A percentile compares a stretch with the other conserved stretches of the same genome.
These are phyloP conservation scores for Patella vulgata DNA, from an alignment of 1,140 invertebrate genomes.

Conservation along the genomic window DNA sequence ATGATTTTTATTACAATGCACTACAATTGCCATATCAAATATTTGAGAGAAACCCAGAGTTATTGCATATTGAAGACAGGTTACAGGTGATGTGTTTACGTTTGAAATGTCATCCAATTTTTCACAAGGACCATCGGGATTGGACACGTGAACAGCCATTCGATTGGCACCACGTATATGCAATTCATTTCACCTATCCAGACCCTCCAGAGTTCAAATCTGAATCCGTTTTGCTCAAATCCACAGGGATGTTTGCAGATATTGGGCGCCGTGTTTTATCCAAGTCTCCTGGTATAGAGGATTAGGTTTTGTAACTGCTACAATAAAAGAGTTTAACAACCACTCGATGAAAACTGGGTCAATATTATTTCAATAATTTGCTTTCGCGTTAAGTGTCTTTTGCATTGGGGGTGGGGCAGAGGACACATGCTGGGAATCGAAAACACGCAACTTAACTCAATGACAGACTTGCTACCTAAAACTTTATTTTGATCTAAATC, in stretches of 20 bases:
- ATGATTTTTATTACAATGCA: conserved; percentile 54
- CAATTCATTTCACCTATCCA: conserved; percentile 56
- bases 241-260: conserved; percentile 45
- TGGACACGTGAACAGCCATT: conserved; percentile 40
- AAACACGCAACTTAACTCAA: no score
- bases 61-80: conserved; percentile 41
- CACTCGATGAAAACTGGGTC: no score
- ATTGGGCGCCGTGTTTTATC: no score
- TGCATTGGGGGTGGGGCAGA: no score
- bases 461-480: no score
- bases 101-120: conserved; percentile 54
- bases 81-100: conserved; percentile 52
- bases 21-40: conserved; percentile 52
- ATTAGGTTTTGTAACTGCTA: no score
- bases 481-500: no score
- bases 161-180: conserved; percentile 50
- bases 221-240: conserved; percentile 20
- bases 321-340: no score
- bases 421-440: no score
- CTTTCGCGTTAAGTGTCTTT: no score
- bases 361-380: no score
- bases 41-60: conserved; percentile 49
- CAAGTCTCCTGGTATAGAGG: no score
- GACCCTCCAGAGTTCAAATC: conserved; percentile 45
- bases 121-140: conserved; percentile 39